Percentiles rank a stretch among this genome's conserved stretches.
Evolutionary conservation across 2,888 invertebrate species (phyloP).

Genomic region (Epinotia demarniana): DNA sequence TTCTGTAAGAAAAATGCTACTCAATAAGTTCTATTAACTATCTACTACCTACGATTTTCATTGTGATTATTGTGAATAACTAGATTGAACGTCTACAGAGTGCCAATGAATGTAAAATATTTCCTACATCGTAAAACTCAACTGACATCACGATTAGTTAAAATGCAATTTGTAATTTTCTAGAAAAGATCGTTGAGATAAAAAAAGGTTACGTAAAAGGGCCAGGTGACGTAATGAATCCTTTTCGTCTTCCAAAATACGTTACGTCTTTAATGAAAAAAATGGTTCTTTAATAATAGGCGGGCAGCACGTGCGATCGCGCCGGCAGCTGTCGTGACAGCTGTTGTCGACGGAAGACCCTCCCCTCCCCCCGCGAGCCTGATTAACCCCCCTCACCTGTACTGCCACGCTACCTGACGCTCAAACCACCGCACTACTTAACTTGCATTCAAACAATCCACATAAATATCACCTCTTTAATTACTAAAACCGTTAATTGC

Average conservation of each 20-base stretch:
- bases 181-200: constrained; percentile 12
- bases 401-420: constrained; percentile 66
- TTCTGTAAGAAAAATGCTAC: background rate
- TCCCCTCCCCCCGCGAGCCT: constrained; percentile 53
- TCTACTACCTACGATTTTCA: background rate
- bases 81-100: background rate
- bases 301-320: constrained; percentile 76
- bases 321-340: constrained; percentile 80
- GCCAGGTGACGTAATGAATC: constrained; percentile 47
- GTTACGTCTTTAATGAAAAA: constrained; percentile 63
- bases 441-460: constrained; percentile 52
- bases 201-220: constrained; percentile 15
- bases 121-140: background rate
- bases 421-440: constrained; percentile 51
- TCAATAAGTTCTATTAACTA: background rate
- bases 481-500: constrained; percentile 52
- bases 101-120: background rate
- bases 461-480: constrained; percentile 49
- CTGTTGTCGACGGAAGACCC: constrained; percentile 74
- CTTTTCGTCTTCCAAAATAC: constrained; percentile 64
- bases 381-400: constrained; percentile 63
- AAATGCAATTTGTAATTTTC: background rate
- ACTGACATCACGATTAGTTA: constrained; percentile 9
- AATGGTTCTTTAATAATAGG: constrained; percentile 76
- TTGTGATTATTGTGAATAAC: background rate